phyloP scores from a whole-genome alignment of 2,797 vertebrate species.

The Pempheris klunzingeri region DNA sequence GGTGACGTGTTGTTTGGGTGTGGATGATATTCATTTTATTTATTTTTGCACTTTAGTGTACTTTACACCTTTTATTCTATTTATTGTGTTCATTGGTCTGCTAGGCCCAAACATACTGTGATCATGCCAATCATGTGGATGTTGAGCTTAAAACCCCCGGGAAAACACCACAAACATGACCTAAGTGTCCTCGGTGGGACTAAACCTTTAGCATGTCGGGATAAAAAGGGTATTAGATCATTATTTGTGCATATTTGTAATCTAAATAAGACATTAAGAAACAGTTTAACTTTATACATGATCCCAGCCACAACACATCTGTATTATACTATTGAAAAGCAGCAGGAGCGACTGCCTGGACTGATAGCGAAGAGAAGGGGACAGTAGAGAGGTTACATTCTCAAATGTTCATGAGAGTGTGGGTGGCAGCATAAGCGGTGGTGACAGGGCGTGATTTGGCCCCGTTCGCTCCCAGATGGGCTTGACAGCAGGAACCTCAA shows the following conservation, averaged over 20 bases:
- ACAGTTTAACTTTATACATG: neutral
- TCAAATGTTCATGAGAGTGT: conserved; percentile 23
- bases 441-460: conserved; percentile 53
- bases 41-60: too few species aligned
- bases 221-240: too few species aligned
- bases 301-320: neutral
- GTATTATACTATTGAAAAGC: neutral
- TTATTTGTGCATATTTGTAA: too few species aligned
- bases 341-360: neutral
- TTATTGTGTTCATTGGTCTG: too few species aligned
- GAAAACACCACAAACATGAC: too few species aligned
- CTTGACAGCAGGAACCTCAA: conserved; percentile 60
- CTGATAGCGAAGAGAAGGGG: neutral
- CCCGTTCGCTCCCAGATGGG: conserved; percentile 63
- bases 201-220: neutral
- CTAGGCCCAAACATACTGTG: too few species aligned
- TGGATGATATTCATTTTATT: too few species aligned
- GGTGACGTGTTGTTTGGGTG: too few species aligned
- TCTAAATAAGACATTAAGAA: neutral
- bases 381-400: neutral
- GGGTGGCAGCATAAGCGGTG: conserved; percentile 31
- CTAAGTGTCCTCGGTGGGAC: too few species aligned
- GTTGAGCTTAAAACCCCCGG: too few species aligned
- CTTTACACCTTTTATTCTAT: too few species aligned
- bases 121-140: too few species aligned